Conservation (phyloP, 35 echinoderm and acorn worm species). For the Diadema setosum region DNA sequence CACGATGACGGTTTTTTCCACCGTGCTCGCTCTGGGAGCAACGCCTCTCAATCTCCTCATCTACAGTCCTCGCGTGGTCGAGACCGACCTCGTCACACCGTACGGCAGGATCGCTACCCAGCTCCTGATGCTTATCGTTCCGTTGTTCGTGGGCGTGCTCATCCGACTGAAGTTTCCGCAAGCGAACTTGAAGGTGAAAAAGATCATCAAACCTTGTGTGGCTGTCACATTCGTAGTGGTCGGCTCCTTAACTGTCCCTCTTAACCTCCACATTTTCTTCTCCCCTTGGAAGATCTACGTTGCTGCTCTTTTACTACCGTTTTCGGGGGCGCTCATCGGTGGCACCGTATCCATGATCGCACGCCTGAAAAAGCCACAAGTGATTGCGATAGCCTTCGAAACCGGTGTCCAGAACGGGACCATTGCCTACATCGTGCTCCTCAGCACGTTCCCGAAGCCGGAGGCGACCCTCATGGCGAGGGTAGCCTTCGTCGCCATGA, state of each 20-base stretch:
- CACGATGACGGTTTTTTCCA: constrained; percentile 52
- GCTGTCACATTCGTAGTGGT: neutral
- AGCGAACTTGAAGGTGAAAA: neutral
- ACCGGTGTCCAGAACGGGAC: constrained; percentile 60
- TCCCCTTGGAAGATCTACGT: constrained; percentile 8
- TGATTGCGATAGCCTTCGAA: constrained; percentile 52
- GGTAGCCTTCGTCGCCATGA: constrained; percentile 14
- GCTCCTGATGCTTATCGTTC: constrained; percentile 2
- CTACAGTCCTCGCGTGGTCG: constrained; percentile 9
- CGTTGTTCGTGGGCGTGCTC: constrained; percentile 11
- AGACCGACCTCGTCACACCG: neutral
- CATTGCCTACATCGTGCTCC: neutral
- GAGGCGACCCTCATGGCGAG: constrained; percentile 34
- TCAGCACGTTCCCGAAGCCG: constrained; percentile 27
- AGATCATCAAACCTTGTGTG: neutral
- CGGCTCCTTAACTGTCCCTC: neutral
- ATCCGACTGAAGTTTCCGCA: constrained; percentile 24
- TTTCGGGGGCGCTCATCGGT: constrained; percentile 5
- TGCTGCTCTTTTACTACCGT: neutral
- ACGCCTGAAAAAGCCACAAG: neutral
- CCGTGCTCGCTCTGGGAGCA: constrained; percentile 33
- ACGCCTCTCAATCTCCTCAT: constrained; percentile 56
- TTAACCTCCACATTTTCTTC: constrained; percentile 20
- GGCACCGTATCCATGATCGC: constrained; percentile 2
- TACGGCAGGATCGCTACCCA: neutral